These are phyloP conservation scores for Phrynocephalus guinanensis DNA, from an alignment of 2,797 vertebrate species.

Conservation along the genomic window DNA sequence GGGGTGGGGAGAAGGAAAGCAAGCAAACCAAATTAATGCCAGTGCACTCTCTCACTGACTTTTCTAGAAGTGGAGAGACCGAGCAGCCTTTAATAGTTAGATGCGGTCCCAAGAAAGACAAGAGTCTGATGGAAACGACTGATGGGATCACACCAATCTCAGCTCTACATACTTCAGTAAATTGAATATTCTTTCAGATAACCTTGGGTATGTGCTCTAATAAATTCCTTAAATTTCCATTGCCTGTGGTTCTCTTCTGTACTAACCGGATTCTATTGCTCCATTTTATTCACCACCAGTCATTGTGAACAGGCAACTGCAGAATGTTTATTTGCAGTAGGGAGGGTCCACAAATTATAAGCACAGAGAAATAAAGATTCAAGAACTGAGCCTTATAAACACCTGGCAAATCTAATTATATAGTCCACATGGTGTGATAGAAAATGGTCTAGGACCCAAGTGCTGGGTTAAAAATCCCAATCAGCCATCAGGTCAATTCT, in stretches of 20 bases:
- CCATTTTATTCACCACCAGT: constrained; percentile 27
- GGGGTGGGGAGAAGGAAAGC: not conserved
- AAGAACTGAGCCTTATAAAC: not conserved
- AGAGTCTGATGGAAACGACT: constrained; percentile 22
- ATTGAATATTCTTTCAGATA: constrained; percentile 38
- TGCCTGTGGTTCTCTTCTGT: constrained; percentile 26
- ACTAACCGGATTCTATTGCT: constrained; percentile 39
- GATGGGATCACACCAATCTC: constrained; percentile 29
- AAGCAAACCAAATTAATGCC: constrained; percentile 36
- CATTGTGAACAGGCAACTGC: constrained; percentile 45
- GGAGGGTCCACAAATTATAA: constrained; percentile 19
- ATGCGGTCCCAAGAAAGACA: constrained; percentile 17
- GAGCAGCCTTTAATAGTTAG: constrained; percentile 18
- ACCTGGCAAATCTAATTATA: too few species aligned
- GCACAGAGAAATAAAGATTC: not conserved
- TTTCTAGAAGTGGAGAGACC: not conserved
- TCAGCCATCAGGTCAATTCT: too few species aligned
- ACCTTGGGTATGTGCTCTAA: not conserved
- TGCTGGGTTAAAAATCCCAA: too few species aligned
- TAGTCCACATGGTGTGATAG: too few species aligned
- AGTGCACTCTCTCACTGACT: not conserved
- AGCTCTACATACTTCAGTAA: constrained; percentile 23
- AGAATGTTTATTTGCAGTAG: not conserved
- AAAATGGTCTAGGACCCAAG: too few species aligned
- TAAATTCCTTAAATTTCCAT: constrained; percentile 33